phyloP scores from a whole-genome alignment of 2,888 invertebrate genomes.

The Drosophila koepferae region DNA sequence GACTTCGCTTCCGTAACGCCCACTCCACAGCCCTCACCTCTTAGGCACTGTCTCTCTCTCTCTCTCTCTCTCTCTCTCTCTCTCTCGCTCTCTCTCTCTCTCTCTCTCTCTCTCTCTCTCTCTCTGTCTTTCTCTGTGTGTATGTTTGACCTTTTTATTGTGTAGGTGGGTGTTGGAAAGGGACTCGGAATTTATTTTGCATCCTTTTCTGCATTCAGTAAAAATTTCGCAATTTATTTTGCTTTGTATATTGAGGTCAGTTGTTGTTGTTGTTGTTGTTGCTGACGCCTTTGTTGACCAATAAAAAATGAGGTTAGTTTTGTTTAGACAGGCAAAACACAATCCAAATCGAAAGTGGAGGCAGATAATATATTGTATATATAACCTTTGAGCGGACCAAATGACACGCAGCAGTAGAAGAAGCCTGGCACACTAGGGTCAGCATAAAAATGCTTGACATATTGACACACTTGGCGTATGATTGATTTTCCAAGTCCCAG shows the following conservation, averaged over 20 bases:
- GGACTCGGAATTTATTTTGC: conserved; percentile 70
- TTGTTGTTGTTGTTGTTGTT: conserved; percentile 7
- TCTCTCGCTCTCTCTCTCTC: too few relatives aligned
- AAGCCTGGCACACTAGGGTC: conserved; percentile 43
- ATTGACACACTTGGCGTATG: conserved; percentile 76
- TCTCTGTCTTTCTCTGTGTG: not conserved
- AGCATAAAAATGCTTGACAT: conserved; percentile 70
- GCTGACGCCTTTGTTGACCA: conserved; percentile 56
- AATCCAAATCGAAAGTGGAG: conserved; percentile 18
- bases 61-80: too few relatives aligned
- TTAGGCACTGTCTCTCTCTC: not conserved
- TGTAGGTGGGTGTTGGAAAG: conserved; percentile 58
- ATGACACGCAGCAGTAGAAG: conserved; percentile 21
- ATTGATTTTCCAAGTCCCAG: conserved; percentile 58
- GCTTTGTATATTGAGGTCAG: conserved; percentile 75
- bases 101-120: too few relatives aligned
- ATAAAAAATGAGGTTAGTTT: conserved; percentile 73
- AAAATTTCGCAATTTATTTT: conserved; percentile 76
- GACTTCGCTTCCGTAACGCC: conserved; percentile 21
- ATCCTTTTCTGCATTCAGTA: conserved; percentile 68
- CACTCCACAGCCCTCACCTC: not conserved
- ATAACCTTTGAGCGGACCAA: conserved; percentile 37
- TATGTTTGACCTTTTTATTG: conserved; percentile 46
- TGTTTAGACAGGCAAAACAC: conserved; percentile 67
- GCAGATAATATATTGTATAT: conserved; percentile 40